Evolutionary conservation across 2,888 invertebrate genomes (phyloP).

Genomic region (Cryptocephalus primarius): DNA sequence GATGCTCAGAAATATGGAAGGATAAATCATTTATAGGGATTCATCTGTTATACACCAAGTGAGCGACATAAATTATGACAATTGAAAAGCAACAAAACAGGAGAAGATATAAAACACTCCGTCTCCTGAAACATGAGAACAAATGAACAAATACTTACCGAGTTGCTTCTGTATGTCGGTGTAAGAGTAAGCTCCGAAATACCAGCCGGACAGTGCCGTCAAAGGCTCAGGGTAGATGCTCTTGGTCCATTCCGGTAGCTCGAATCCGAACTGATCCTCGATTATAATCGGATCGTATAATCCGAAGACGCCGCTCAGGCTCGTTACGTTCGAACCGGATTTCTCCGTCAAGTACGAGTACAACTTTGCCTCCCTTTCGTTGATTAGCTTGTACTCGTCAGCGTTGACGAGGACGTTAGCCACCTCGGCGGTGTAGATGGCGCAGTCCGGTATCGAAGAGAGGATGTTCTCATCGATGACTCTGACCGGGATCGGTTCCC

Average conservation of each 20-base stretch:
- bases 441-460: conserved; percentile 1
- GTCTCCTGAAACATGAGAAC: too few relatives aligned
- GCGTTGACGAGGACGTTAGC: neutral
- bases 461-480: conserved; percentile 40
- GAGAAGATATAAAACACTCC: too few relatives aligned
- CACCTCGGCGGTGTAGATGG: neutral
- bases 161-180: conserved; percentile 2
- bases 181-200: conserved; percentile 2
- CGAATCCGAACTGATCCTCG: conserved; percentile 46
- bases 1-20: too few relatives aligned
- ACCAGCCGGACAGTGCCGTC: neutral
- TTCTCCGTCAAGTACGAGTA: conserved; percentile 50
- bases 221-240: conserved; percentile 9
- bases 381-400: conserved; percentile 33
- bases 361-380: conserved; percentile 41
- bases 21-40: too few relatives aligned
- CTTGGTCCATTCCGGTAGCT: conserved; percentile 7
- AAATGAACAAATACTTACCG: conserved; percentile 7
- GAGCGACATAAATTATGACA: too few relatives aligned
- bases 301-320: conserved; percentile 34
- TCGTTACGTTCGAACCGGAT: conserved; percentile 45
- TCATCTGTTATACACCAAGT: too few relatives aligned
- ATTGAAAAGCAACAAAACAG: too few relatives aligned
- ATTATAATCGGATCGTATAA: conserved; percentile 54
- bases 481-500: conserved; percentile 67